Evolutionary conservation across 2,888 invertebrate genomes (phyloP), one percentile per base, ranked within the genome.

Genomic region (Hydrotaea cyrtoneurina): DNA sequence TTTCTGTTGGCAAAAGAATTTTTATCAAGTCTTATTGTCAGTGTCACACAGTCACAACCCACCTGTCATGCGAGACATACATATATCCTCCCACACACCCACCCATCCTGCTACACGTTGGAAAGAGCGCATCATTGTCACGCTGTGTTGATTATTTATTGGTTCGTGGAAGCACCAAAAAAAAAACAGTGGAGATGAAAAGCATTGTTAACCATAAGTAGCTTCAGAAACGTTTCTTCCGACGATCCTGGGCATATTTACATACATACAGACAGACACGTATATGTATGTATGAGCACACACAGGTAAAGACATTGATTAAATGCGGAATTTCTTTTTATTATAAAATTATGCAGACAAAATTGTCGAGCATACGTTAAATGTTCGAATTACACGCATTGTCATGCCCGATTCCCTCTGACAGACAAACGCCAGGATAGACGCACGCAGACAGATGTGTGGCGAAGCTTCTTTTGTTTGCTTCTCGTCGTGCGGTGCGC

Each of bases 141-240:
- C 66, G 78, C 81, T 81, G 84, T 78, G 84, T 76, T 84, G 75
- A 84, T 84, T 83, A 83, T 83, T 78, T 83, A 80, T 83, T 81
- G 78, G 78, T 64, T 81, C 39, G 59, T 57, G n/a, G 15, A 4
- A 2, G 21, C 43, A 59, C 3, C 39, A 23, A 69, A 17, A 69
- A 59, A 66, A 66, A 50, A 0, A 3, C n/a, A 69, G 11, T 19
- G 11, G 15, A 66, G 23, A 69, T 26, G 59, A 17, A 62, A 62
- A 7, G 62, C 26, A 69, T 69, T 19, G 69, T 69, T 43, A 69
- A 69, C 46, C 69, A 69, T 43, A 69, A 69, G 46, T 69, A 46
- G 69, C 69, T 46, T 46, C 43, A 69, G 69, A 8, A n/a, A 36
- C n/a, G 31, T 62, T n/a, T n/a, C n/a, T n/a, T n/a, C 50, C 11